These are phyloP conservation scores for Salvelinus alpinus DNA, from an alignment of 2,113 vertebrate genomes.

Conservation along the genomic window DNA sequence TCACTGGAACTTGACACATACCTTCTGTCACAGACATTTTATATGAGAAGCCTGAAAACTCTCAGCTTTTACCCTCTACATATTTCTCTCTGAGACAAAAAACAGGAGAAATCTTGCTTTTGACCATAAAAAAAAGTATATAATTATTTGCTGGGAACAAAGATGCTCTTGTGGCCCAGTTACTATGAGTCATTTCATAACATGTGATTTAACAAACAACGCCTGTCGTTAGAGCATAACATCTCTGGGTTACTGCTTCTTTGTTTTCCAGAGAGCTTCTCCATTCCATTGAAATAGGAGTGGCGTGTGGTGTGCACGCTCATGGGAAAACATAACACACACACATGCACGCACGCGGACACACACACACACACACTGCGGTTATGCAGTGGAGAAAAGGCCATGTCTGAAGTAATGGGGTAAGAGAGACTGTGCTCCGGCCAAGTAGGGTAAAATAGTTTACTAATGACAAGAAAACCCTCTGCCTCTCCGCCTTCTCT, in stretches of 20 bases:
- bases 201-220: slow-evolving; percentile 73
- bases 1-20: slow-evolving; percentile 67
- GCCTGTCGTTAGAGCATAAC: slow-evolving; percentile 60
- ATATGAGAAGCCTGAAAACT: slow-evolving; percentile 29
- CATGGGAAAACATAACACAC: slow-evolving; percentile 4
- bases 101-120: slow-evolving; percentile 32
- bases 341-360: slow-evolving; percentile 22
- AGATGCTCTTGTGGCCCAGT: slow-evolving; percentile 42
- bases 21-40: slow-evolving; percentile 62
- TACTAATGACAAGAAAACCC: slow-evolving; percentile 69
- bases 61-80: slow-evolving; percentile 33
- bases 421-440: slow-evolving; percentile 50
- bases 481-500: slow-evolving; percentile 67
- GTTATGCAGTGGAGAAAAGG: slow-evolving; percentile 31
- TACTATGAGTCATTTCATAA: slow-evolving; percentile 62
- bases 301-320: slow-evolving; percentile 26
- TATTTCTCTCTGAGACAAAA: slow-evolving; percentile 9
- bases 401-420: slow-evolving; percentile 61
- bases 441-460: slow-evolving; percentile 54
- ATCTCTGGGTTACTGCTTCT: slow-evolving; percentile 36
- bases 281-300: slow-evolving; percentile 29
- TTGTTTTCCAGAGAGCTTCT: slow-evolving; percentile 48
- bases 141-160: slow-evolving; percentile 49
- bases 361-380: background rate
- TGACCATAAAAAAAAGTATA: slow-evolving; percentile 56